These are phyloP conservation scores for Perizoma affinitatum DNA, from an alignment of 2,888 invertebrate genomes.

Conservation along the genomic window DNA sequence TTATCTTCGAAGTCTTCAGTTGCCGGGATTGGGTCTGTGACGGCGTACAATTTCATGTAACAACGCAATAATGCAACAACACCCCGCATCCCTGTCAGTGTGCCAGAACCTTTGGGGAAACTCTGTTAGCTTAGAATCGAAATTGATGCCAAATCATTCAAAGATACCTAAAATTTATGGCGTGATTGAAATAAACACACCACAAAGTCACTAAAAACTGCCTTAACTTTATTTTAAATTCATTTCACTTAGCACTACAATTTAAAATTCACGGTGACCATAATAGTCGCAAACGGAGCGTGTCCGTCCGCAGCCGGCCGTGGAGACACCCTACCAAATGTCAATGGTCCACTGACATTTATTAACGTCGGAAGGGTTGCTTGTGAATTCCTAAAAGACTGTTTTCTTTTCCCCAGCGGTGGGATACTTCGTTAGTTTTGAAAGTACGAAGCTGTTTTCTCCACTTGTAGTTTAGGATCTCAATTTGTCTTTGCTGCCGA, in stretches of 20 bases:
- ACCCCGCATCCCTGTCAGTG: too few species aligned
- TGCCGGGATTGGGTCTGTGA: too few species aligned
- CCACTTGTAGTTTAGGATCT: constrained; percentile 8
- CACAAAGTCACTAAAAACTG: constrained; percentile 1
- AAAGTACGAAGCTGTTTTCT: constrained; percentile 25
- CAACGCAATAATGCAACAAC: too few species aligned
- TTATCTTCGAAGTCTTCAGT: too few species aligned
- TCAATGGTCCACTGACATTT: constrained; percentile 73
- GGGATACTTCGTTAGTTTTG: constrained; percentile 35
- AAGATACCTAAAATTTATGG: too few species aligned
- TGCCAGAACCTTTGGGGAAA: too few species aligned
- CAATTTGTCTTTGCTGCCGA: constrained; percentile 21
- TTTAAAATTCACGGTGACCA: constrained; percentile 44
- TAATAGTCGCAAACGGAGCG: constrained; percentile 53
- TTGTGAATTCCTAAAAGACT: constrained; percentile 63
- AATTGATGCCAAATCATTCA: too few species aligned
- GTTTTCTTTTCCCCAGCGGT: constrained; percentile 61
- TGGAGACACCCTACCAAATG: constrained; percentile 56
- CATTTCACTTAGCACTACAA: constrained; percentile 21
- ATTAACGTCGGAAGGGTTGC: constrained; percentile 75
- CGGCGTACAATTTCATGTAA: too few species aligned
- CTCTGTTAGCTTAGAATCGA: too few species aligned
- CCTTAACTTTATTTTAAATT: constrained; percentile 1
- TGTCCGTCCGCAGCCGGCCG: constrained; percentile 46
- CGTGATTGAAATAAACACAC: too few species aligned